Base-by-base conservation (phyloP, 2,113 vertebrate genomes). In the Trematomus loennbergii region DNA sequence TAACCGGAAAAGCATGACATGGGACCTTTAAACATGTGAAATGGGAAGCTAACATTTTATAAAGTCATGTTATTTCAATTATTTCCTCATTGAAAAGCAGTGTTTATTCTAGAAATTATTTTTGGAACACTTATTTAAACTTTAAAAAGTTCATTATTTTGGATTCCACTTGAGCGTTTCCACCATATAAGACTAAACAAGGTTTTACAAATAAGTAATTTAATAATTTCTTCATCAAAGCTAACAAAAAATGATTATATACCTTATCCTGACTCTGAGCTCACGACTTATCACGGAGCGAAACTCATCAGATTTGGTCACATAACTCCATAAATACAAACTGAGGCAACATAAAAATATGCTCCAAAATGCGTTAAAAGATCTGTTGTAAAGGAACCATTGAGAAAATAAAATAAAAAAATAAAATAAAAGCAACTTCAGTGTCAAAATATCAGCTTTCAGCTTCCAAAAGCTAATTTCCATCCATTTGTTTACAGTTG, bases 401-500 rank as follows among this genome's bases (percentile, higher is more conserved):
- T 58, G 25, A 9, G 25, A 9, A 22, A 33, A 16, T 25, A 29
- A 29, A 33, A 33, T 58, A n/a, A 48, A 65, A 17, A 3, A 67
- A 0, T 33, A 0, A 66, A 2, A 52, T 53, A 3, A 25, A 53
- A 57, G 13, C 13, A 46, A 22, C 17, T n/a, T 36, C 64, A 67
- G 22, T 9, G 9, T 12, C 25, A 50, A 43, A 53, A 18, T 9
- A 36, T 60, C 70, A 71, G 20, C 45, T 29, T n/a, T 10, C 43
- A n/a, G 20, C 29, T 46, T 53, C 12, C 29, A 10, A 18, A 33
- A 25, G 4, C 59, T n/a, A 20, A 22, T 1, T 8, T 18, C 36
- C 4, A 7, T 0, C 43, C 36, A 4, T 18, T 45, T 5, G 15
- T 15, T 12, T 53, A 1, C 0, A 20, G 54, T 4, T 50, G 7